Base-by-base conservation (phyloP, 2,888 invertebrate species). In the Melieria picta region DNA sequence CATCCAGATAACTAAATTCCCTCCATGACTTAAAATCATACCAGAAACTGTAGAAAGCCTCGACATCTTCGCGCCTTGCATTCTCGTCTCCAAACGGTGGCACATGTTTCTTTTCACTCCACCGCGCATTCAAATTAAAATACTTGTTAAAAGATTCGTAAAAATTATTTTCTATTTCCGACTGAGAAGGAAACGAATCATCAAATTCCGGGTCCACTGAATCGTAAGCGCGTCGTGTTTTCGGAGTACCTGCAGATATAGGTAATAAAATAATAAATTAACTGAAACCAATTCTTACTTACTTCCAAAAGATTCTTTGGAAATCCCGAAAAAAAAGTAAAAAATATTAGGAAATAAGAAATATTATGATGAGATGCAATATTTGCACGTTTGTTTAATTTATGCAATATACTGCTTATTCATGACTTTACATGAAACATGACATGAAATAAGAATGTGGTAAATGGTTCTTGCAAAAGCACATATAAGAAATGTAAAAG, bases 1-100 rank as follows among this genome's bases (percentile, higher is more conserved):
- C 98, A 85, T 99, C 99, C 78, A 98, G 88, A 85, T 99, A 99
- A 3, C 99, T 99, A 88, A 94, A 99, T 85, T 99, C 99, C 75
- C 99, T 90, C 99, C 99, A 99, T 0, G 99, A 98, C 78, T 98
- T 97, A 88, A 99, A 99, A 81, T 96, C 93, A 86, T 95, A 98
- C 99, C 99, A 99, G 87, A 98, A 99, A 13, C 94, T 92, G 85
- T 99, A 99, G 88, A 99, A 99, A 62, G 89, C 88, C 83, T 99
- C 97, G 0, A 99, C 98, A 81, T 94, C 92, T 76, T 93, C 93
- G 68, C 96, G 90, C 2, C 92, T 88, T 68, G 94, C 92, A 72
- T 93, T 89, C n/a, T 91, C 90, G 82, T 92, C 91, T 11, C 93
- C 90, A 65, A 99, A 88, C 73, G 90, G 87, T 67, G 99, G 99